A percentile compares a stretch with the other conserved stretches of the same genome.
Conservation (phyloP, 2,113 vertebrate genomes). For the Himantopus leucocephalus region DNA sequence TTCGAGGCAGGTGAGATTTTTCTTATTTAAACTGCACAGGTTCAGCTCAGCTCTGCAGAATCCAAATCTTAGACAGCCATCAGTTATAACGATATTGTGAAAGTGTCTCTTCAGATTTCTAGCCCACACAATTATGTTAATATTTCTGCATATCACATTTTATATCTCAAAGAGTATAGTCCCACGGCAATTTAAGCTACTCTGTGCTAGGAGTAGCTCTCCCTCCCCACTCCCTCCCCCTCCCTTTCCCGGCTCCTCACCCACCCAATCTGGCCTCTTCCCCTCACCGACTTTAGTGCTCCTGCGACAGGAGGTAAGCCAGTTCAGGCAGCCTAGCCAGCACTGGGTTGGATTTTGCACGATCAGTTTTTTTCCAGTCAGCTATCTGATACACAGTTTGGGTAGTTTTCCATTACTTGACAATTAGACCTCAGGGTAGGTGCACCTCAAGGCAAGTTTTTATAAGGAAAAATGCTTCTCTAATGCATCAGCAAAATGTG, state of each 20-base stretch:
- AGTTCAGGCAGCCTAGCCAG: not conserved
- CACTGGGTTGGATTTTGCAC: not conserved
- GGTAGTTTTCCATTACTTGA: not conserved
- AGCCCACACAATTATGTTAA: not conserved
- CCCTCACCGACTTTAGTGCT: rapidly evolving
- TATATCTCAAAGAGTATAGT: not conserved
- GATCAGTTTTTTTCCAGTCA: not conserved
- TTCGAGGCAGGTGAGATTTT: not conserved
- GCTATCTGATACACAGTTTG: not conserved
- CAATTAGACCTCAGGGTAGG: not conserved
- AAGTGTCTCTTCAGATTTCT: not conserved
- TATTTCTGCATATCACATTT: not conserved
- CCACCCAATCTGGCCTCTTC: not conserved
- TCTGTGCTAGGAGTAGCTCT: not conserved
- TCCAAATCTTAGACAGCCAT: not conserved
- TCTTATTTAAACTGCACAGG: not conserved
- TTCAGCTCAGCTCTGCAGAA: not conserved
- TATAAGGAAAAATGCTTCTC: not conserved
- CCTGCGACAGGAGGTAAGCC: not conserved
- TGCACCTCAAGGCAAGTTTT: not conserved
- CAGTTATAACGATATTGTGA: not conserved
- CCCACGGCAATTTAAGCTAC: not conserved
- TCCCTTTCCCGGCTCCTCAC: not conserved
- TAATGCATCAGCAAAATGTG: not conserved
- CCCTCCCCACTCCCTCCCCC: not conserved